Conservation (phyloP, 2,888 invertebrate genomes). For the Hydrotaea cyrtoneurina region DNA sequence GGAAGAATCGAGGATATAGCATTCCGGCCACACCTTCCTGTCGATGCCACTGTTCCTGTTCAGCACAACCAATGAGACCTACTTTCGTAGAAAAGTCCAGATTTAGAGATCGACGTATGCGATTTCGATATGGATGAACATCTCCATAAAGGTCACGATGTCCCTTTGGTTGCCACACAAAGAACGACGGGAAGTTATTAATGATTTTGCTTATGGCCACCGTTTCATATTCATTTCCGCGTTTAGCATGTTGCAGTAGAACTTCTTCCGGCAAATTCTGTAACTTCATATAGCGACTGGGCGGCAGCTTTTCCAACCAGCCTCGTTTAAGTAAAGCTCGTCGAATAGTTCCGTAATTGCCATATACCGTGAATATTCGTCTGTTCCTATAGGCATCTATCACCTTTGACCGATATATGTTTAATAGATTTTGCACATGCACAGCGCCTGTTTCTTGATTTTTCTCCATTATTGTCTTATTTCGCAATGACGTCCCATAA, state of each 20-base stretch:
- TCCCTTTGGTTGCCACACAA: slow-evolving; percentile 85
- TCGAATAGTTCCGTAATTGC: slow-evolving; percentile 75
- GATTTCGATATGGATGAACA: slow-evolving; percentile 75
- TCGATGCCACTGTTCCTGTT: slow-evolving; percentile 75
- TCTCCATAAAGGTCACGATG: slow-evolving; percentile 73
- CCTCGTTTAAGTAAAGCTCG: slow-evolving; percentile 84
- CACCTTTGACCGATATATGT: slow-evolving; percentile 73
- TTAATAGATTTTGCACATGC: slow-evolving; percentile 71
- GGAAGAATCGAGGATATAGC: slow-evolving; percentile 86
- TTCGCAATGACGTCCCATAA: not conserved
- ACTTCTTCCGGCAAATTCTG: slow-evolving; percentile 75
- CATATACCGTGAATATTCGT: slow-evolving; percentile 78
- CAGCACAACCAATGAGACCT: slow-evolving; percentile 79
- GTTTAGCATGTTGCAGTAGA: slow-evolving; percentile 74
- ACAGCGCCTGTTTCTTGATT: slow-evolving; percentile 50
- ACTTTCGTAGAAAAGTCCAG: slow-evolving; percentile 82
- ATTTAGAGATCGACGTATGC: slow-evolving; percentile 73
- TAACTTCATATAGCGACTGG: slow-evolving; percentile 74
- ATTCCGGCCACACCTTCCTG: slow-evolving; percentile 80
- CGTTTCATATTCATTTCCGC: slow-evolving; percentile 78
- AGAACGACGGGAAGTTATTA: slow-evolving; percentile 84
- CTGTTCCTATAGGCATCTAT: slow-evolving; percentile 77
- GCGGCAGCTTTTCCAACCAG: slow-evolving; percentile 87
- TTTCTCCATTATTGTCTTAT: not conserved
- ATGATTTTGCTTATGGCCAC: slow-evolving; percentile 84